Percentiles rank a stretch among this genome's conserved stretches.
phyloP scores from a whole-genome alignment of 1,140 invertebrate species.

The Rhyacophila brunnea region DNA sequence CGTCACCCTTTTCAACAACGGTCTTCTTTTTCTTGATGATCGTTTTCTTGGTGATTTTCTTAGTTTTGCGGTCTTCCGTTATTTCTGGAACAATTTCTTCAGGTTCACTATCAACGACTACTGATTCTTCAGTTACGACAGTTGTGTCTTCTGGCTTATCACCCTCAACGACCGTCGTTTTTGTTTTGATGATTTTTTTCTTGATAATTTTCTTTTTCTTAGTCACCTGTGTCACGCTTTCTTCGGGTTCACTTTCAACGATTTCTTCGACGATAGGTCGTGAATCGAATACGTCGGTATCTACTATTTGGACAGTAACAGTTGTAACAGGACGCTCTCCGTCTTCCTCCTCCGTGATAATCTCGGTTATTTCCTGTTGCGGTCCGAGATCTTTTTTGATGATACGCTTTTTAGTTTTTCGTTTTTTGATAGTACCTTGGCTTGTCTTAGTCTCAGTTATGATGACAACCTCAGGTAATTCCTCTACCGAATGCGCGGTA shows the following conservation, averaged over 20 bases:
- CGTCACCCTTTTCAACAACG: no score
- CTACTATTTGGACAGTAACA: slow-evolving; percentile 36
- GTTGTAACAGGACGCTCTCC: slow-evolving; percentile 40
- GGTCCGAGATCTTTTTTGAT: slow-evolving; percentile 40
- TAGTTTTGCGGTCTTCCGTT: not conserved
- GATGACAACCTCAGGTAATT: slow-evolving; percentile 35
- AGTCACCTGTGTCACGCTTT: slow-evolving; percentile 2
- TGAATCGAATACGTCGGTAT: slow-evolving; percentile 16
- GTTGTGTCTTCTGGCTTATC: no score
- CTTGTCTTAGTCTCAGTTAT: slow-evolving; percentile 43
- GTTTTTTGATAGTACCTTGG: slow-evolving; percentile 34
- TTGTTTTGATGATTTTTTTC: slow-evolving; percentile 34
- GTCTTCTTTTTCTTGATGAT: slow-evolving; percentile 31
- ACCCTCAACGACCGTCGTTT: no score
- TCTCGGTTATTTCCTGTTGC: slow-evolving; percentile 41
- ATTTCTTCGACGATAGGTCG: not conserved
- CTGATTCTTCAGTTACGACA: not conserved
- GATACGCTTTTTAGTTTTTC: slow-evolving; percentile 29
- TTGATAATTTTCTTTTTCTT: slow-evolving; percentile 25
- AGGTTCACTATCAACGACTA: no score
- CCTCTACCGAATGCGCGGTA: not conserved
- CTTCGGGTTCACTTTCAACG: slow-evolving; percentile 13
- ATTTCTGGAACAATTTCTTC: no score
- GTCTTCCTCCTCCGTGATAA: slow-evolving; percentile 44
- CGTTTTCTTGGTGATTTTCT: slow-evolving; percentile 30